Conservation (phyloP, 2,888 invertebrate genomes). For the Cantharis lateralis region DNA sequence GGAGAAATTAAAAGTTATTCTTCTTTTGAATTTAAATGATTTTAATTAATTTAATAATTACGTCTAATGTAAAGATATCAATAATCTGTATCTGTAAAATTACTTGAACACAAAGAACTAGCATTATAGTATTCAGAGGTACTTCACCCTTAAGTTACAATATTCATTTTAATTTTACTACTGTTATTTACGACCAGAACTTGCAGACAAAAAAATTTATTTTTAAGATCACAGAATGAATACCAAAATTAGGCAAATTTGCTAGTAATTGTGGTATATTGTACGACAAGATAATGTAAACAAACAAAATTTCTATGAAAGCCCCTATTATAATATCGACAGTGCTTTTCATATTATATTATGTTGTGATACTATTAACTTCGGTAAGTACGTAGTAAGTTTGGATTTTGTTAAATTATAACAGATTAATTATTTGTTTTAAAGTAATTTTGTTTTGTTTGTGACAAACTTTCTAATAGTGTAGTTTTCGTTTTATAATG, state of each 20-base stretch:
- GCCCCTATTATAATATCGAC: background rate
- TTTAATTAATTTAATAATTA: too few species aligned
- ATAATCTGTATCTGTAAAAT: background rate
- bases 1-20: too few species aligned
- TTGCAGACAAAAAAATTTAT: slow-evolving; percentile 9
- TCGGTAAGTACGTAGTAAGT: background rate
- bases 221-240: background rate
- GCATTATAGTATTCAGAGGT: slow-evolving; percentile 7
- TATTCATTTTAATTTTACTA: slow-evolving; percentile 11
- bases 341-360: background rate
- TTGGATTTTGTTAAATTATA: background rate
- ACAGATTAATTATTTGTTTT: background rate
- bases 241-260: background rate
- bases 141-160: slow-evolving; percentile 7
- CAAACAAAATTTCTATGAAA: background rate
- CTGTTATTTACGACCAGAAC: slow-evolving; percentile 6
- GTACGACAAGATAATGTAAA: background rate
- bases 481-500: too few species aligned
- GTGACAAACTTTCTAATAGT: too few species aligned
- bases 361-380: background rate
- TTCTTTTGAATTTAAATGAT: too few species aligned
- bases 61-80: background rate
- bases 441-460: too few species aligned
- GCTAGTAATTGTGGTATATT: background rate
- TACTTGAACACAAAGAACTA: background rate